phyloP scores from a whole-genome alignment of 2,888 invertebrate species.

The Argyresthia albistria region DNA sequence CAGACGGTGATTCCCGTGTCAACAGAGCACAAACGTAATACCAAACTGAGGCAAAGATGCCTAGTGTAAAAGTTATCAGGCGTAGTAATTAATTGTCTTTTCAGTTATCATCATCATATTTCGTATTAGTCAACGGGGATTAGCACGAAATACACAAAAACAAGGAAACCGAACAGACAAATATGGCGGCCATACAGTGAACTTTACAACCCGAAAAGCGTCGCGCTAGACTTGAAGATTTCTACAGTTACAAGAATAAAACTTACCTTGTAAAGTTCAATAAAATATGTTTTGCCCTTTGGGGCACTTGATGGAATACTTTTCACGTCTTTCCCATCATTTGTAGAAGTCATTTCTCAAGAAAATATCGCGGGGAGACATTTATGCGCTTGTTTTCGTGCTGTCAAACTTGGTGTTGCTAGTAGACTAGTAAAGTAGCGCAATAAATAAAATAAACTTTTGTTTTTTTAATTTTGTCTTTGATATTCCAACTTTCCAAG shows the following conservation, averaged over 20 bases:
- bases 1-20: neutral
- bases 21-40: neutral
- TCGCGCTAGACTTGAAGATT: conserved; percentile 30
- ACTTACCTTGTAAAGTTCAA: conserved; percentile 67
- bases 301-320: conserved; percentile 58
- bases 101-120: neutral
- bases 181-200: conserved; percentile 65
- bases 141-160: conserved; percentile 38
- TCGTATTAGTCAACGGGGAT: neutral
- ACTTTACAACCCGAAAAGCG: conserved; percentile 58
- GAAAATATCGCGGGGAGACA: conserved; percentile 72
- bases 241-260: conserved; percentile 28
- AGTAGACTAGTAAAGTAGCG: conserved; percentile 8
- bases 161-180: conserved; percentile 57
- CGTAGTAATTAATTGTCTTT: neutral
- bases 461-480: neutral
- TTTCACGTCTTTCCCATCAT: conserved; percentile 71
- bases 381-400: conserved; percentile 71
- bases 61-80: neutral
- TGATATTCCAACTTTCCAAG: too few species aligned
- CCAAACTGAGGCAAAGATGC: neutral
- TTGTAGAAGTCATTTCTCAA: conserved; percentile 73
- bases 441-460: neutral
- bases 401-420: conserved; percentile 62
- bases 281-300: conserved; percentile 63